Percentiles rank a stretch among this genome's conserved stretches.
Conservation (phyloP, 2,113 vertebrate genomes). For the Malaclemys terrapin region DNA sequence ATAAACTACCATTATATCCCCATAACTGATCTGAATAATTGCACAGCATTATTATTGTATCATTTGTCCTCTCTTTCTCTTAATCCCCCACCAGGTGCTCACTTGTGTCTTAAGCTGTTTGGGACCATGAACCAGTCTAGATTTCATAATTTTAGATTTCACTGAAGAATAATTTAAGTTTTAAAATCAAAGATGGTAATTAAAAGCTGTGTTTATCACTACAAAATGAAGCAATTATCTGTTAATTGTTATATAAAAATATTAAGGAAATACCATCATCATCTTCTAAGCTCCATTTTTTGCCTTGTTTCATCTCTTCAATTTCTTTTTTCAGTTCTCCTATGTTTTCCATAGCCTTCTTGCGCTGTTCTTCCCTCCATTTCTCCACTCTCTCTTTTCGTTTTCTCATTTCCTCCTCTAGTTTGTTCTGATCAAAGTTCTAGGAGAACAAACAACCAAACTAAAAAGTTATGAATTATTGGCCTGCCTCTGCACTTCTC, state of each 20-base stretch:
- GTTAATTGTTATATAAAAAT: not conserved
- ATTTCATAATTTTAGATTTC: not conserved
- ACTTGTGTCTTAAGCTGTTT: not conserved
- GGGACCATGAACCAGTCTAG: not conserved
- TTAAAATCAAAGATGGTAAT: not conserved
- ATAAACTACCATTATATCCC: not conserved
- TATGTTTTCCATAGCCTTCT: conserved; percentile 97
- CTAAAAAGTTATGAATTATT: not conserved
- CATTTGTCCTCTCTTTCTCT: not conserved
- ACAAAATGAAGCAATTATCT: not conserved
- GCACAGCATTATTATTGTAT: not conserved
- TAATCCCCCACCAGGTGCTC: not conserved
- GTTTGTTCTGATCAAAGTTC: conserved; percentile 99
- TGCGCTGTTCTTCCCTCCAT: conserved; percentile 97
- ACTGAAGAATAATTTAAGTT: not conserved
- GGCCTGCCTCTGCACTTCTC: not conserved
- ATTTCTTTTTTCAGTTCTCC: conserved; percentile 97
- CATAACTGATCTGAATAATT: not conserved
- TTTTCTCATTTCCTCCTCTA: conserved; percentile 99
- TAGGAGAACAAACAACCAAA: conserved; percentile 52
- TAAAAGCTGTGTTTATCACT: not conserved
- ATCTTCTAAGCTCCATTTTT: conserved; percentile 98
- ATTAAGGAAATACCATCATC: conserved; percentile 88
- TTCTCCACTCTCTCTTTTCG: conserved; percentile 98
- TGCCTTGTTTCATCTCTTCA: conserved; percentile 98